Evolutionary conservation across 2,113 vertebrate genomes (phyloP).

Genomic region (Delphinapterus leucas): DNA sequence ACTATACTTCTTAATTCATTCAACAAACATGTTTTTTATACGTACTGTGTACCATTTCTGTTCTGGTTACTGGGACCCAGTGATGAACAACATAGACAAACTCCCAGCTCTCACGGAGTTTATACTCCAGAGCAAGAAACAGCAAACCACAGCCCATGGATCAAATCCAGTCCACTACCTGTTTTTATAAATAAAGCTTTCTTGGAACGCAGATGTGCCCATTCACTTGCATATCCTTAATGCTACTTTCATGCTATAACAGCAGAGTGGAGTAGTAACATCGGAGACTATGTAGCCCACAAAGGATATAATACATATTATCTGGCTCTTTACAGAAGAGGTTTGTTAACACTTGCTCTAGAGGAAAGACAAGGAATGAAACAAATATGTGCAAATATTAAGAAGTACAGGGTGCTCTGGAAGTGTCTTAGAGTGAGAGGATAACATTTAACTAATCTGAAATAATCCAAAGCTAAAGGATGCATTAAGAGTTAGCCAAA

Average conservation of each 20-base stretch:
- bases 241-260: background rate
- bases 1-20: background rate
- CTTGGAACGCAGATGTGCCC: background rate
- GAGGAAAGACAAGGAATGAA: background rate
- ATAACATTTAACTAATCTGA: background rate
- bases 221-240: background rate
- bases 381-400: background rate
- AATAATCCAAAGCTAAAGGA: background rate
- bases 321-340: background rate
- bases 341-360: background rate
- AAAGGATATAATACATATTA: background rate
- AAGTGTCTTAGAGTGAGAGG: background rate
- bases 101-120: background rate
- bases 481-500: background rate
- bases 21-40: background rate
- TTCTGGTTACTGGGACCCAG: background rate
- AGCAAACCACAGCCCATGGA: background rate
- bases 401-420: background rate
- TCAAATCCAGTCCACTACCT: background rate
- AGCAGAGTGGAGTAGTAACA: background rate
- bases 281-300: background rate
- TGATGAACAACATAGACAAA: background rate
- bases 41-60: background rate
- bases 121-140: background rate
- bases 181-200: background rate